Conservation (phyloP, 2,797 vertebrate species). For the Kryptolebias ocellatus region DNA sequence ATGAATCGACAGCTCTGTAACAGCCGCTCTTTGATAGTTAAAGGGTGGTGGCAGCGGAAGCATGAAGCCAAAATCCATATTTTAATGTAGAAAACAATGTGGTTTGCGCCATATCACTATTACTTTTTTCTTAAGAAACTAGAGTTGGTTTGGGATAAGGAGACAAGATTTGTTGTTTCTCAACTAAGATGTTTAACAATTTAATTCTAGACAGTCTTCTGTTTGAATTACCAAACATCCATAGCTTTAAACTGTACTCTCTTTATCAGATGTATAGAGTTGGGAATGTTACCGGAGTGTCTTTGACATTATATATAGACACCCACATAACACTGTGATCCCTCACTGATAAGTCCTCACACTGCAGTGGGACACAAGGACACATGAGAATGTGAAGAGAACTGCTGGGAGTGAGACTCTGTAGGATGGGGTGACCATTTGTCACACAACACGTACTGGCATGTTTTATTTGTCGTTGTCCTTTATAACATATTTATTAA, state of each 20-base stretch:
- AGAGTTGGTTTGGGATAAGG: not conserved
- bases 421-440: not conserved
- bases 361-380: slow-evolving; percentile 43
- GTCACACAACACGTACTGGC: not conserved
- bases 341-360: slow-evolving; percentile 52
- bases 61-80: not conserved
- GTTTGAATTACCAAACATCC: not conserved
- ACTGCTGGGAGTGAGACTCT: slow-evolving; percentile 13
- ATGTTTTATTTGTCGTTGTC: not conserved
- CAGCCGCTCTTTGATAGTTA: not conserved
- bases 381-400: slow-evolving; percentile 40
- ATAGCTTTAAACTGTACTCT: not conserved
- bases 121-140: not conserved
- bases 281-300: not conserved
- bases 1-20: not conserved
- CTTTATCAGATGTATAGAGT: not conserved
- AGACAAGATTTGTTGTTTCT: too few relatives aligned
- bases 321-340: slow-evolving; percentile 31
- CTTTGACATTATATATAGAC: not conserved
- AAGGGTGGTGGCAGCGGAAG: not conserved
- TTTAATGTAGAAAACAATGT: not conserved
- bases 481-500: not conserved
- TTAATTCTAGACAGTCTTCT: too few relatives aligned
- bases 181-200: too few relatives aligned
- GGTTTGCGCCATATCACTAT: not conserved